These are phyloP conservation scores for Daphoenositta chrysoptera DNA, from an alignment of 2,113 vertebrate species.

Conservation along the genomic window DNA sequence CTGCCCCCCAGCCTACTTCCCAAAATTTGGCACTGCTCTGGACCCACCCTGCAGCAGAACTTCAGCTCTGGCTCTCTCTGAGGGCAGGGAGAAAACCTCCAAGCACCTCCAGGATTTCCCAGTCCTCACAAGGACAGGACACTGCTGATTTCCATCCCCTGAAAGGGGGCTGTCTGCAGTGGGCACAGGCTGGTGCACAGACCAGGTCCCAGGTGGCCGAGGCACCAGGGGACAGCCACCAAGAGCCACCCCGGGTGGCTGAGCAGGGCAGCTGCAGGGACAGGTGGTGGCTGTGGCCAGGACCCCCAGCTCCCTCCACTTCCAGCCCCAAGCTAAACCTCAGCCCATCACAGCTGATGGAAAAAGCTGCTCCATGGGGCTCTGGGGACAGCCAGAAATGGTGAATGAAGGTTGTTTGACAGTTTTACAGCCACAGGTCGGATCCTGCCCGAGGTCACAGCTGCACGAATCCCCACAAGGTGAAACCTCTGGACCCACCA, in stretches of 20 bases:
- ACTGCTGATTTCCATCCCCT: not conserved
- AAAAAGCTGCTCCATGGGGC: not conserved
- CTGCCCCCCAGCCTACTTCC: not conserved
- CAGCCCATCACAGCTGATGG: not conserved
- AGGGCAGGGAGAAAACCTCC: not conserved
- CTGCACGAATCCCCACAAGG: not conserved
- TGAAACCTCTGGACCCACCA: not conserved
- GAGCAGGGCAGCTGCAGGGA: not conserved
- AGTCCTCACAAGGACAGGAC: not conserved
- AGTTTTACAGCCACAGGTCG: not conserved
- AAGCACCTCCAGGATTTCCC: not conserved
- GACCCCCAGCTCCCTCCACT: not conserved
- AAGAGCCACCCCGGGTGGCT: fast-evolving
- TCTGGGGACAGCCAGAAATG: not conserved
- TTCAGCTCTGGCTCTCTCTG: not conserved
- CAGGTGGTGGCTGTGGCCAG: not conserved
- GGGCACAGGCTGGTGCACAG: not conserved
- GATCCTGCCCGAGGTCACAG: not conserved
- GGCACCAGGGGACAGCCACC: fast-evolving
- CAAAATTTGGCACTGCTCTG: not conserved
- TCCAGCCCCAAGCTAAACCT: not conserved
- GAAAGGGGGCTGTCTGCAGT: not conserved
- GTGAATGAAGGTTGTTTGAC: not conserved
- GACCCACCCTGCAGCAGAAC: not conserved
- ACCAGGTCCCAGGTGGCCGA: fast-evolving